Evolutionary conservation across 2,797 vertebrate species (phyloP).

Genomic region (Antennarius maculatus): DNA sequence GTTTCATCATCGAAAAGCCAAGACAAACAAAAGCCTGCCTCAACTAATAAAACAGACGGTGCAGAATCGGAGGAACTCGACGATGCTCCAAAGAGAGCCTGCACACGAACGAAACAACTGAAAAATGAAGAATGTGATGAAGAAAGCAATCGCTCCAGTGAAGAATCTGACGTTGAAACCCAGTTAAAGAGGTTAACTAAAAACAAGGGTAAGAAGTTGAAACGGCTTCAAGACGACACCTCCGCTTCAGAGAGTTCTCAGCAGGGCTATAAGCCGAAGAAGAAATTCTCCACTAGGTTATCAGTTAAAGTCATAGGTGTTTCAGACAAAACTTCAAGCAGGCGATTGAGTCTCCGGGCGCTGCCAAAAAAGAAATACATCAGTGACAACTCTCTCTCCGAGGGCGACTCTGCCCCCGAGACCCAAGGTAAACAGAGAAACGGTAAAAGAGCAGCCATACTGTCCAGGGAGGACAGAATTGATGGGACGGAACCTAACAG

Average conservation of each 20-base stretch:
- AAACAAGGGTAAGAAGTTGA: conserved; percentile 63
- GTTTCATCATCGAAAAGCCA: conserved; percentile 69
- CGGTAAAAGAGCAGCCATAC: conserved; percentile 40
- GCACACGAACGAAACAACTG: conserved; percentile 49
- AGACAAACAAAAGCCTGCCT: conserved; percentile 72
- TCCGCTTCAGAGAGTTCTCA: conserved; percentile 70
- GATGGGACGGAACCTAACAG: conserved; percentile 44
- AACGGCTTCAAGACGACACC: conserved; percentile 36
- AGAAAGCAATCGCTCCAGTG: conserved; percentile 59
- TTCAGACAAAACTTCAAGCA: conserved; percentile 57
- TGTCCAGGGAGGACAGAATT: conserved; percentile 24
- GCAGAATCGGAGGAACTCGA: conserved; percentile 67
- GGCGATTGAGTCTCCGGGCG: conserved; percentile 63
- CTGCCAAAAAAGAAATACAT: conserved; percentile 82
- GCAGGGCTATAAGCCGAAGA: conserved; percentile 63
- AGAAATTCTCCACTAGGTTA: conserved; percentile 67
- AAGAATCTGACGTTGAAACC: conserved; percentile 47
- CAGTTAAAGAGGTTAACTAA: conserved; percentile 40
- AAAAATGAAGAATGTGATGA: conserved; percentile 33
- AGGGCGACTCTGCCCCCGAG: conserved; percentile 71
- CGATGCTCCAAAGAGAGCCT: conserved; percentile 63
- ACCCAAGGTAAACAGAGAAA: conserved; percentile 52
- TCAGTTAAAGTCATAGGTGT: conserved; percentile 71
- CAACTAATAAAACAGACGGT: conserved; percentile 59
- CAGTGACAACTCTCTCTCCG: conserved; percentile 77